Evolutionary conservation across 2,888 invertebrate species (phyloP).

Genomic region (Eristalis pertinax): DNA sequence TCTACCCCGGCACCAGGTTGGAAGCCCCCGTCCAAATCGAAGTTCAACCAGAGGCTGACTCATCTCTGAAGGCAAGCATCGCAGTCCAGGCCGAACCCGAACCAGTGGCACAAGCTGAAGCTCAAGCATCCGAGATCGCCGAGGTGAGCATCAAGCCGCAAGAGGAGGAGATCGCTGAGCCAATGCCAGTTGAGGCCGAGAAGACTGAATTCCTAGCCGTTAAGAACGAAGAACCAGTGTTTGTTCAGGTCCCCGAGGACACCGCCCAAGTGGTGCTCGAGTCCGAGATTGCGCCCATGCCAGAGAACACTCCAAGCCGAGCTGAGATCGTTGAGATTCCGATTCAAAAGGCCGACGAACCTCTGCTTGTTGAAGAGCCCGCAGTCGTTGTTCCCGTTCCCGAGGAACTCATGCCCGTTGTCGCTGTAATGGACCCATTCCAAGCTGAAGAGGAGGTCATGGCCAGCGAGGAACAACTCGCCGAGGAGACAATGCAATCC

Average conservation of each 20-base stretch:
- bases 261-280: not conserved
- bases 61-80: slow-evolving; percentile 64
- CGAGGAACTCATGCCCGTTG: slow-evolving; percentile 16
- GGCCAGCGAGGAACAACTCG: not conserved
- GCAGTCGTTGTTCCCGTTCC: not conserved
- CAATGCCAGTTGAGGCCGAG: not conserved
- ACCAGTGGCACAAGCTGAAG: slow-evolving; percentile 46
- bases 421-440: not conserved
- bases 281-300: slow-evolving; percentile 35
- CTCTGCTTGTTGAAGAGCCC: slow-evolving; percentile 3
- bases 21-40: slow-evolving; percentile 46
- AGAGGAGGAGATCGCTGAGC: slow-evolving; percentile 9
- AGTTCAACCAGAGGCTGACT: slow-evolving; percentile 31
- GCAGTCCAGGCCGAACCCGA: slow-evolving; percentile 44
- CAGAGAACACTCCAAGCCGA: slow-evolving; percentile 29
- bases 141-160: slow-evolving; percentile 73
- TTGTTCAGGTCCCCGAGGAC: not conserved
- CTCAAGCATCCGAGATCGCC: slow-evolving; percentile 75
- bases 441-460: slow-evolving; percentile 24
- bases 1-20: slow-evolving; percentile 74
- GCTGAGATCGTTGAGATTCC: slow-evolving; percentile 57
- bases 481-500: slow-evolving; percentile 2
- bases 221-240: slow-evolving; percentile 8
- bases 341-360: slow-evolving; percentile 48
- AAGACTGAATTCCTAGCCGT: slow-evolving; percentile 12